Base-by-base conservation (phyloP, 2,888 invertebrate genomes). In the Pollenia angustigena region DNA sequence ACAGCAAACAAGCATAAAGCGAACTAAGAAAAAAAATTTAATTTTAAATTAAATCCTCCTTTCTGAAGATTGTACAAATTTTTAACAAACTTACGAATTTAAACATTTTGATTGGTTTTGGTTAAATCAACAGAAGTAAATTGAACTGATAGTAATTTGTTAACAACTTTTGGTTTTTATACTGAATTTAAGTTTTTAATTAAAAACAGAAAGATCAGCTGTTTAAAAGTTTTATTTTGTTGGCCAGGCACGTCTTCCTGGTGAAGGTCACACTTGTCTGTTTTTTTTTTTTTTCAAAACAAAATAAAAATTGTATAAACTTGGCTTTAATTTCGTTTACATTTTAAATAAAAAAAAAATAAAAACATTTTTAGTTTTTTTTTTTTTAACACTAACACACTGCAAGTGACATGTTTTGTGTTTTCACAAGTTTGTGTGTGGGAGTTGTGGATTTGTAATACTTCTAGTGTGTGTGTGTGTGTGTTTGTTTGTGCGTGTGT, bases 1-100 rank as follows among this genome's bases (percentile, higher is more conserved):
- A 90, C 18, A 54, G 89, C 89, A 46, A 89, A 75, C 58, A 89
- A 88, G 79, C 88, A 89, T 54, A 90, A 54, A 83, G 88, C 82
- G 66, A 89, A 78, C 89, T 89, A 58, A 44, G 76, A 32, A 50
- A n/a, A 50, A 50, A 80, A 40, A 68, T 18, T 66, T 10, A 62
- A 4, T 56, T 50, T 54, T n/a, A 44, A 6, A 32, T 50, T n/a
- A 50, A n/a, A 50, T 68, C 9, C 23, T 68, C 9, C 23, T 12
- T 42, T 44, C n/a, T 1, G 32, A 4, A 10, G 11, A 23, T 16
- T 32, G 1, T 6, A 32, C 23, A 72, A 23, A 14, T 8, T 60
- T 44, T 58, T 18, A 0, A 42, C 4, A 62, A 75, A 88, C 89
- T 88, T 88, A 89, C 89, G 56, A 88, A 88, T 88, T 88, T 89